Percentiles rank a stretch among this genome's conserved stretches.
These are phyloP conservation scores for Pygocentrus nattereri DNA, from an alignment of 2,797 vertebrate genomes.

Conservation along the genomic window DNA sequence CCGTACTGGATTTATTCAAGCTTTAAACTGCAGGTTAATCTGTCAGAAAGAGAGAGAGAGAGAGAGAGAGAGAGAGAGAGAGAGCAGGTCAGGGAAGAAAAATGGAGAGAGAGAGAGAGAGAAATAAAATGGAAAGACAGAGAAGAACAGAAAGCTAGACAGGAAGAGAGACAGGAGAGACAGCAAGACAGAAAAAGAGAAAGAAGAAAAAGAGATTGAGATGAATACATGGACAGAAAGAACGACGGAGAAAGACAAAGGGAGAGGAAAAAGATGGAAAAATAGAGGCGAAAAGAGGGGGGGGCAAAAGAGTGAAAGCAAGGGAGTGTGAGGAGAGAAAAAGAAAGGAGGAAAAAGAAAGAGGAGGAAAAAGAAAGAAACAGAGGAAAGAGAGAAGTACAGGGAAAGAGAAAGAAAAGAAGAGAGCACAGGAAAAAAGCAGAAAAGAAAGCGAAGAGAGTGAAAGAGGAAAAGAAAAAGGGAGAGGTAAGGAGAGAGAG, in stretches of 20 bases:
- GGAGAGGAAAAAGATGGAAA: conserved; percentile 42
- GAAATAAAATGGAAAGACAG: not conserved
- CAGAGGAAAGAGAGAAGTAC: too few relatives aligned
- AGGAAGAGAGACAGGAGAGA: not conserved
- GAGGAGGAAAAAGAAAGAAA: too few relatives aligned
- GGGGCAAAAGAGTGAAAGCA: conserved; percentile 33
- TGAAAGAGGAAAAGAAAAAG: too few relatives aligned
- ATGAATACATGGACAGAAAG: conserved; percentile 12
- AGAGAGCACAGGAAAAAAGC: too few relatives aligned
- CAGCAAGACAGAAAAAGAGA: not conserved
- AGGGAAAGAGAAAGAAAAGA: too few relatives aligned
- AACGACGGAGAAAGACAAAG: conserved; percentile 15
- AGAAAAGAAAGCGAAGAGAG: too few relatives aligned
- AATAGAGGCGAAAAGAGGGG: not conserved
- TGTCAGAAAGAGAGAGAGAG: conserved; percentile 61
- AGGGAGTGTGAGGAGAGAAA: not conserved
- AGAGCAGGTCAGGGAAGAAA: not conserved
- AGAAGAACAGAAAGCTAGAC: conserved; percentile 16
- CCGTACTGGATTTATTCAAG: conserved; percentile 81
- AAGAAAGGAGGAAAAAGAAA: too few relatives aligned
- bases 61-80: not conserved
- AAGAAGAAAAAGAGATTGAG: too few relatives aligned
- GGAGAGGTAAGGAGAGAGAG: too few relatives aligned
- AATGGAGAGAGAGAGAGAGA: not conserved
- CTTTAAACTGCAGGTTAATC: conserved; percentile 83